These are phyloP conservation scores for Bombus impatiens DNA, from an alignment of 1,140 invertebrate species.

Conservation along the genomic window DNA sequence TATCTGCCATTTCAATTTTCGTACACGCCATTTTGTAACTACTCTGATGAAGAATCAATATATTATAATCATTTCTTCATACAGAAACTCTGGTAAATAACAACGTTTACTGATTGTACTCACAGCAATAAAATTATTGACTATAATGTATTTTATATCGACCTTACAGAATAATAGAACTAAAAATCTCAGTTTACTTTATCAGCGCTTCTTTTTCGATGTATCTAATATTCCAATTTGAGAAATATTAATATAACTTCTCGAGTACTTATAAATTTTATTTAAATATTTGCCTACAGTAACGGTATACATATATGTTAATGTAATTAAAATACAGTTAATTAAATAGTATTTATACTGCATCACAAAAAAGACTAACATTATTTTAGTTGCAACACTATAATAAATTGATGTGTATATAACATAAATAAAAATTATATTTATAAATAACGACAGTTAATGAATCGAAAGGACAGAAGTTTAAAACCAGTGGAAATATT, in stretches of 20 bases:
- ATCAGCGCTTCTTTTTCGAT: too few relatives aligned
- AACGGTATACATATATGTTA: neutral
- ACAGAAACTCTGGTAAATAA: neutral
- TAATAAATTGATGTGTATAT: neutral
- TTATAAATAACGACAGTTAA: too few relatives aligned
- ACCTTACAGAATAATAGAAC: neutral
- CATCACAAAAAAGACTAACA: neutral
- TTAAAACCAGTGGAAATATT: neutral
- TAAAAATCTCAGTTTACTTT: too few relatives aligned
- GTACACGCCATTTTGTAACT: slow-evolving; percentile 35
- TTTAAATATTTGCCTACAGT: neutral
- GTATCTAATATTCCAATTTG: neutral
- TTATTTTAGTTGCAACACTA: neutral
- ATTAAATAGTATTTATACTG: neutral
- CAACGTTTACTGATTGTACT: neutral
- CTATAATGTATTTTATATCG: neutral
- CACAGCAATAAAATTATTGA: neutral
- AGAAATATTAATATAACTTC: neutral
- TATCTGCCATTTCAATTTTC: slow-evolving; percentile 21
- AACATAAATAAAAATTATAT: neutral
- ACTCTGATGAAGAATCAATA: slow-evolving; percentile 18
- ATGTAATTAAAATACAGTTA: too few relatives aligned
- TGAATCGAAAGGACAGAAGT: neutral
- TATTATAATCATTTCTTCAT: neutral
- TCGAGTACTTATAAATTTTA: neutral